These are phyloP conservation scores for Epizoanthus scotinus DNA, from an alignment of 92 coral and sea anemone species.

Conservation along the genomic window DNA sequence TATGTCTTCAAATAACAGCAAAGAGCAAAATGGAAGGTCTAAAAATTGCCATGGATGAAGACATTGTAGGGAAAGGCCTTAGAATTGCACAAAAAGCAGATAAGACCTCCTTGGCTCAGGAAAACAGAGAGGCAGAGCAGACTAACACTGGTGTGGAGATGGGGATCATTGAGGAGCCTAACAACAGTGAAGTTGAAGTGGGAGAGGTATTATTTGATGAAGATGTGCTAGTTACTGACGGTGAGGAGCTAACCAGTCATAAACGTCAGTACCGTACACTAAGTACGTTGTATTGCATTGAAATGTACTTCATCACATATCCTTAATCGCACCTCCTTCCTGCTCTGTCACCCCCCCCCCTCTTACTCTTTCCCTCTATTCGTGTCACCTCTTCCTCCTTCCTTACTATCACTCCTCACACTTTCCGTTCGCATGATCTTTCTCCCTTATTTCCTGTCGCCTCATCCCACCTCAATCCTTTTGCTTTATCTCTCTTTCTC, in stretches of 20 bases:
- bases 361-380: too few relatives aligned
- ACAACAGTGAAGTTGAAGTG: slow-evolving; percentile 42
- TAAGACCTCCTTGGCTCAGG: not conserved
- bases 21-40: slow-evolving; percentile 24
- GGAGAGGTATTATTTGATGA: slow-evolving; percentile 59
- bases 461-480: too few relatives aligned
- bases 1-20: not conserved
- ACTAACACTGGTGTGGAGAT: not conserved
- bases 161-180: slow-evolving; percentile 34
- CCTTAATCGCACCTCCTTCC: too few relatives aligned
- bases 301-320: too few relatives aligned
- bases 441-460: too few relatives aligned
- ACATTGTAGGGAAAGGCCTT: not conserved
- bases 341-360: too few relatives aligned
- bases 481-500: too few relatives aligned
- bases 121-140: slow-evolving; percentile 20
- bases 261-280: not conserved
- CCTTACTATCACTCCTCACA: too few relatives aligned
- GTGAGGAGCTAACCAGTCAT: not conserved
- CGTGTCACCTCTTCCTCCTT: too few relatives aligned
- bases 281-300: too few relatives aligned
- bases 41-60: slow-evolving; percentile 30
- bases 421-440: too few relatives aligned
- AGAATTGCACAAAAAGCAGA: not conserved
- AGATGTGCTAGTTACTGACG: slow-evolving; percentile 45